Percentiles rank a stretch among this genome's conserved stretches.
Conservation (phyloP, 2,113 vertebrate genomes). For the Lichenostomus cassidix region DNA sequence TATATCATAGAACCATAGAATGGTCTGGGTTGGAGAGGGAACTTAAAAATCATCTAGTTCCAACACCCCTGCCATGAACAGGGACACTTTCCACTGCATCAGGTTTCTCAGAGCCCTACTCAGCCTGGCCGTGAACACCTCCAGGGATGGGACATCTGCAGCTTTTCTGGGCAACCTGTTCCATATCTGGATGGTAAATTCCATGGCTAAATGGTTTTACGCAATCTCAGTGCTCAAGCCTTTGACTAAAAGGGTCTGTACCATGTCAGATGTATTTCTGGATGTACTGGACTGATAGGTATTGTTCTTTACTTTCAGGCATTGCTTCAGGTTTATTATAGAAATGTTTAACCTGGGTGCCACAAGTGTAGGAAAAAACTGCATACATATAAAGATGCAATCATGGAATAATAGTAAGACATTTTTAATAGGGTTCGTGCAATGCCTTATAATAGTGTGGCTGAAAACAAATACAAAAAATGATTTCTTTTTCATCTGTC, state of each 20-base stretch:
- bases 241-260: background rate
- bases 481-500: background rate
- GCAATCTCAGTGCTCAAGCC: background rate
- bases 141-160: background rate
- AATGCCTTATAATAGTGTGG: background rate
- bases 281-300: background rate
- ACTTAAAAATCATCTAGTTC: background rate
- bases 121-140: background rate
- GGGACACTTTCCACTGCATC: background rate
- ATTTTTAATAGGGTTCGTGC: background rate
- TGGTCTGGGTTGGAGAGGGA: background rate
- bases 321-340: background rate
- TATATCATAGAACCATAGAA: background rate
- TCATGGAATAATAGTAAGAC: background rate
- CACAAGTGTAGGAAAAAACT: background rate
- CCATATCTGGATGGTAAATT: background rate
- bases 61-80: too few relatives aligned
- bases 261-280: background rate
- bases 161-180: background rate
- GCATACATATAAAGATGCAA: background rate
- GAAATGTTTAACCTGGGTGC: background rate
- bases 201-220: background rate
- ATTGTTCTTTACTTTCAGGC: background rate
- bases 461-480: background rate
- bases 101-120: background rate